A percentile compares a stretch with the other conserved stretches of the same genome.
Conservation (phyloP, 2,888 invertebrate genomes). For the Calameuta idolon region DNA sequence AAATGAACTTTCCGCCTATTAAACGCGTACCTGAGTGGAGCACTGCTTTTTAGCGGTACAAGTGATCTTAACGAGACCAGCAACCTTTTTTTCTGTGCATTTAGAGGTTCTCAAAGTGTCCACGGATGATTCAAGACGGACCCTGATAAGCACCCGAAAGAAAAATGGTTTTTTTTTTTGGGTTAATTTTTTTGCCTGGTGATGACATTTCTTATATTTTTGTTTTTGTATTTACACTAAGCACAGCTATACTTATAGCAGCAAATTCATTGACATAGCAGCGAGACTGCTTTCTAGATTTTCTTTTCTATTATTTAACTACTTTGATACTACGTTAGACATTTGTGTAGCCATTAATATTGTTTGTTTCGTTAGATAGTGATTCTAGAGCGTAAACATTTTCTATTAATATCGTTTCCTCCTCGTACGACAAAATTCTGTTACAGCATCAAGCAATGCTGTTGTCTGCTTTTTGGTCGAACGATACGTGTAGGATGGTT, state of each 20-base stretch:
- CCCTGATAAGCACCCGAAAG: neutral
- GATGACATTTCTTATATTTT: neutral
- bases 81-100: neutral
- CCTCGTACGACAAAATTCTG: neutral
- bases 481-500: neutral
- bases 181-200: neutral
- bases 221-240: neutral
- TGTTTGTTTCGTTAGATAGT: neutral
- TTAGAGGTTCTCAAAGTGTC: neutral
- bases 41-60: neutral
- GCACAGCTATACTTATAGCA: neutral
- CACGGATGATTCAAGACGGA: neutral
- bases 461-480: neutral
- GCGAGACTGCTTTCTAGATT: neutral
- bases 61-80: neutral
- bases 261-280: neutral
- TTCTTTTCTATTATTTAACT: neutral
- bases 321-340: neutral
- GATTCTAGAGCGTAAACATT: neutral
- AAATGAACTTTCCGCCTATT: neutral
- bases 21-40: constrained; percentile 2
- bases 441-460: neutral
- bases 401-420: neutral
- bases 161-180: neutral
- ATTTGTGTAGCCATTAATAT: neutral